Conservation (phyloP, 1,140 invertebrate species). For the Cepaea nemoralis region DNA sequence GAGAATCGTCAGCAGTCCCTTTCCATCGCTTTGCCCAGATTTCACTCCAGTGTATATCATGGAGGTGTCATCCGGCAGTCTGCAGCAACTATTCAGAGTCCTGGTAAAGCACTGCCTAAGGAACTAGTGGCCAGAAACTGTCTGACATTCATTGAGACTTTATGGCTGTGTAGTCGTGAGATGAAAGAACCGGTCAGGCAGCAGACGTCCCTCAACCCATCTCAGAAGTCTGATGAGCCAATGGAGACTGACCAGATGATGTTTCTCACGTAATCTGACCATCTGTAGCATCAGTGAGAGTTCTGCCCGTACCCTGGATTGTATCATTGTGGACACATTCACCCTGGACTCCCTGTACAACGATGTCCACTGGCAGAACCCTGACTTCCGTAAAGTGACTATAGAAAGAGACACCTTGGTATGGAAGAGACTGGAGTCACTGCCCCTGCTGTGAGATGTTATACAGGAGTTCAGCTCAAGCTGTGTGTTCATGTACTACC, state of each 20-base stretch:
- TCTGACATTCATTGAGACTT: constrained; percentile 37
- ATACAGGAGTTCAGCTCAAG: constrained; percentile 83
- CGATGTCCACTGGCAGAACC: constrained; percentile 91
- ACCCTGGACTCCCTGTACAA: constrained; percentile 98
- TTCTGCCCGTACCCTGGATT: constrained; percentile 75
- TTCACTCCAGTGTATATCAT: constrained; percentile 90
- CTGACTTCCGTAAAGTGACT: constrained; percentile 87
- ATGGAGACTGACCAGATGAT: constrained; percentile 27
- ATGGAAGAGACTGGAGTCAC: constrained; percentile 83
- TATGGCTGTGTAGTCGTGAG: constrained; percentile 41
- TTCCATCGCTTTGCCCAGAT: constrained; percentile 83
- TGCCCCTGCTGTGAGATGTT: constrained; percentile 86
- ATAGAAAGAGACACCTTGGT: constrained; percentile 74
- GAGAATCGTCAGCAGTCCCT: constrained; percentile 79
- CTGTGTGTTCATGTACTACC: constrained; percentile 80
- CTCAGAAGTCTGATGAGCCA: neutral
- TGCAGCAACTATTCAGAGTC: constrained; percentile 72
- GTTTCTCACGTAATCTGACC: neutral
- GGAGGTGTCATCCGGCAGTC: constrained; percentile 89
- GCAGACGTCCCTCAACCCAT: neutral
- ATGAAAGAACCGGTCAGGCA: neutral
- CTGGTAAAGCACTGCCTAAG: constrained; percentile 38
- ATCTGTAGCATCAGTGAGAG: constrained; percentile 27
- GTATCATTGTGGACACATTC: constrained; percentile 88
- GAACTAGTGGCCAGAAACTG: constrained; percentile 31